A percentile compares a stretch with the other conserved stretches of the same genome.
Evolutionary conservation across 2,113 vertebrate genomes (phyloP).

Genomic region (Sturnus vulgaris): DNA sequence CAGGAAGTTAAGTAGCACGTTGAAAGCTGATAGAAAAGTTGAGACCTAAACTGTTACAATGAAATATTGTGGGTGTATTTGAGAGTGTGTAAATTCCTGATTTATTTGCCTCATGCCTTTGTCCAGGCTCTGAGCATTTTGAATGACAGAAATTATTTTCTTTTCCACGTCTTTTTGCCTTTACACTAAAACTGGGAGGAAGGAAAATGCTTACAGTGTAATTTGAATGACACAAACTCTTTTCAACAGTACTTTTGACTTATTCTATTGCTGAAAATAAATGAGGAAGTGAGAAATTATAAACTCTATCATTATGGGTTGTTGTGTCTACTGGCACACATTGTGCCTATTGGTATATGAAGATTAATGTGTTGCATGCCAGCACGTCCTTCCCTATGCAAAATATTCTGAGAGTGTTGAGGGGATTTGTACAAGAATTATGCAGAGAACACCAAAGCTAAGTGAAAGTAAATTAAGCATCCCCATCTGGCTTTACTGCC

Average conservation of each 20-base stretch:
- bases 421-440: neutral
- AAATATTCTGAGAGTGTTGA: neutral
- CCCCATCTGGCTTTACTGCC: constrained; percentile 8
- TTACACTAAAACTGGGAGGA: neutral
- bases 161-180: neutral
- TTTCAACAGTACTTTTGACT: neutral
- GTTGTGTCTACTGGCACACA: neutral
- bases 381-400: neutral
- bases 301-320: neutral
- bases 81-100: neutral
- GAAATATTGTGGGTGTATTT: neutral
- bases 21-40: neutral
- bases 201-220: neutral
- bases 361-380: neutral
- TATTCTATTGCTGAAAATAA: neutral
- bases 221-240: neutral
- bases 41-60: neutral
- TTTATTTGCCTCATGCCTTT: neutral
- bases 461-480: neutral
- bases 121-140: neutral
- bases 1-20: neutral
- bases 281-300: neutral
- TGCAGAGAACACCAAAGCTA: neutral
- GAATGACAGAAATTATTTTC: neutral
- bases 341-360: neutral